phyloP scores from a whole-genome alignment of 2,113 vertebrate species.

The Emydocephalus ijimae region DNA sequence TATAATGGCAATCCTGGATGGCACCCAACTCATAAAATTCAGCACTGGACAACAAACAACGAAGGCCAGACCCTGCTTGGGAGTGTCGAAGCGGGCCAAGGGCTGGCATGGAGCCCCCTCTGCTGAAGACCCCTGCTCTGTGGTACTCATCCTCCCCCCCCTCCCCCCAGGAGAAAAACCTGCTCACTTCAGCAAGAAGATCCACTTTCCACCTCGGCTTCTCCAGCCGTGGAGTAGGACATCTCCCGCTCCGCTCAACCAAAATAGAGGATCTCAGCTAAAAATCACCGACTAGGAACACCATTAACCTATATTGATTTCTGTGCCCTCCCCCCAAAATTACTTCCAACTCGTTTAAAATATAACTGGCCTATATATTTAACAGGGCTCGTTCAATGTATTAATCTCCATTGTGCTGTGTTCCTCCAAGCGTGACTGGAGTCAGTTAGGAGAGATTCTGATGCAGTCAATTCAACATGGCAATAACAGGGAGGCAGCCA shows the following conservation, averaged over 20 bases:
- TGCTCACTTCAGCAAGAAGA: not conserved
- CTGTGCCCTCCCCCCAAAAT: not conserved
- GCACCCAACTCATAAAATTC: constrained; percentile 17
- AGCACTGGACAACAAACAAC: not conserved
- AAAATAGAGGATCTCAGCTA: rapidly evolving
- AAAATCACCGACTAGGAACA: not conserved
- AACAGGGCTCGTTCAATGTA: constrained; percentile 35
- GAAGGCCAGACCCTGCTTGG: not conserved
- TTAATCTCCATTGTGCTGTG: constrained; percentile 46
- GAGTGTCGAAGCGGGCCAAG: not conserved
- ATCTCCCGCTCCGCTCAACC: not conserved
- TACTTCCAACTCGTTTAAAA: constrained; percentile 15
- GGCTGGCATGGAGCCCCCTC: not conserved
- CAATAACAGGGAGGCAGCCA: constrained; percentile 46
- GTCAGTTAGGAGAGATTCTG: constrained; percentile 43
- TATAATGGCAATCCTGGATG: not conserved
- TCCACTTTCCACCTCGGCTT: not conserved
- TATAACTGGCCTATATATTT: constrained; percentile 7
- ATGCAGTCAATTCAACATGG: constrained; percentile 29
- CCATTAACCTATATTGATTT: constrained; percentile 40
- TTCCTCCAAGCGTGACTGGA: constrained; percentile 42
- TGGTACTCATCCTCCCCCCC: not conserved
- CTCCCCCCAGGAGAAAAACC: not conserved
- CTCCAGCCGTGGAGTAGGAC: not conserved
- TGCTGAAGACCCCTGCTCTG: not conserved